phyloP scores from a whole-genome alignment of 2,888 invertebrate species.

The Sarcophaga subvicina region DNA sequence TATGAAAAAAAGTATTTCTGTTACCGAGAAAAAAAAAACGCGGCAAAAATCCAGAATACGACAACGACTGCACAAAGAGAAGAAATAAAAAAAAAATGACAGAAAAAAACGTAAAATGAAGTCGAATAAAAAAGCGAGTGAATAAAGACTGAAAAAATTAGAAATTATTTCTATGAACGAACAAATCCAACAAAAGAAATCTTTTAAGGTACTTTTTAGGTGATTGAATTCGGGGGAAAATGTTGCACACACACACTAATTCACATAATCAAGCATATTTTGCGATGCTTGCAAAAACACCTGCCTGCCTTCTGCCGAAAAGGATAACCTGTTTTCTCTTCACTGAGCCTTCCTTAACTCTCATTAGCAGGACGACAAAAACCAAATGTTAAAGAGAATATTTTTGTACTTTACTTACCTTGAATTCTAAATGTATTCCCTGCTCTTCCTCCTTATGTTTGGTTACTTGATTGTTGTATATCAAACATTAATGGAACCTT shows the following conservation, averaged over 20 bases:
- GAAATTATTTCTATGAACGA: slow-evolving; percentile 57
- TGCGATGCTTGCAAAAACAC: neutral
- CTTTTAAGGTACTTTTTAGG: slow-evolving; percentile 36
- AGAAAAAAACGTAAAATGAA: slow-evolving; percentile 61
- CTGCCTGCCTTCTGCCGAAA: slow-evolving; percentile 40
- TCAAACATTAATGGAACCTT: neutral
- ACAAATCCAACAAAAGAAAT: slow-evolving; percentile 30
- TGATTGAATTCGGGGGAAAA: slow-evolving; percentile 46
- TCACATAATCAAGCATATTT: slow-evolving; percentile 6
- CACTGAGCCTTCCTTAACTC: neutral
- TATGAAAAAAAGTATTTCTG: slow-evolving; percentile 54
- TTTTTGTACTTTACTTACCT: slow-evolving; percentile 53
- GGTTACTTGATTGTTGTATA: slow-evolving; percentile 42
- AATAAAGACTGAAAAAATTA: slow-evolving; percentile 60
- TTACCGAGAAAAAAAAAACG: slow-evolving; percentile 64
- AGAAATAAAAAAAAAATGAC: slow-evolving; percentile 33
- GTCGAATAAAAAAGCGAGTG: slow-evolving; percentile 62
- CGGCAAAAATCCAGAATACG: slow-evolving; percentile 70
- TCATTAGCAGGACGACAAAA: neutral
- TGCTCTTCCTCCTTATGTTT: slow-evolving; percentile 27
- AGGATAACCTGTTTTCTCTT: slow-evolving; percentile 41
- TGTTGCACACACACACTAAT: slow-evolving; percentile 32
- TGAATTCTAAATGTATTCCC: slow-evolving; percentile 14
- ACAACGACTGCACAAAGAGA: slow-evolving; percentile 61
- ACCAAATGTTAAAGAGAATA: neutral